phyloP scores from a whole-genome alignment of 1,140 invertebrate genomes.

The Bombus waltoni region DNA sequence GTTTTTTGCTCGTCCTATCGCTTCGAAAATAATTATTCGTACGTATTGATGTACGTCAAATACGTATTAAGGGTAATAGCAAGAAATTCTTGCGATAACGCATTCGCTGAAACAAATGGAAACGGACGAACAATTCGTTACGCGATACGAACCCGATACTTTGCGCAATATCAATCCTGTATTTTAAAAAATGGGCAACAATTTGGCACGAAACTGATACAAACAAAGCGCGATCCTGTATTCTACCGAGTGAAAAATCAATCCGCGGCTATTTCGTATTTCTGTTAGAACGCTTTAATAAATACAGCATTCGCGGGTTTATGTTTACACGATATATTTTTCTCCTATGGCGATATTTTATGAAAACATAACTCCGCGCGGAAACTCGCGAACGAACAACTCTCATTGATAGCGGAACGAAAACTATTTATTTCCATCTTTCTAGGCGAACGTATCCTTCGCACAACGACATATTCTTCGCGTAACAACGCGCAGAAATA shows the following conservation, averaged over 20 bases:
- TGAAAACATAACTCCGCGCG: background rate
- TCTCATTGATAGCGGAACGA: background rate
- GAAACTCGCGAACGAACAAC: background rate
- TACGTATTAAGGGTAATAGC: no score
- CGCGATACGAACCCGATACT: background rate
- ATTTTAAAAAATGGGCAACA: background rate
- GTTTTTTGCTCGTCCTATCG: background rate
- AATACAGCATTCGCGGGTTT: background rate
- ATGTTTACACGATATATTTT: background rate
- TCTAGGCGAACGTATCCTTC: rapidly evolving
- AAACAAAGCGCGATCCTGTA: no score
- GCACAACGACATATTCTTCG: no score
- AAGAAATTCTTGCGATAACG: background rate
- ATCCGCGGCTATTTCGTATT: background rate
- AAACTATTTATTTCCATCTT: background rate
- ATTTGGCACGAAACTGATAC: background rate
- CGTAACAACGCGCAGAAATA: background rate
- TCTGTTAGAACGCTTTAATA: background rate
- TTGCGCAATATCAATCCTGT: background rate
- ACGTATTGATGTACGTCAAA: no score
- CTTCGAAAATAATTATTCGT: background rate
- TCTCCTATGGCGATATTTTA: background rate
- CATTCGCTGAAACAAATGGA: background rate
- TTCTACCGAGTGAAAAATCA: background rate
- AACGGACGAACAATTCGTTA: background rate